Base-by-base conservation (phyloP, 2,797 vertebrate species). In the Malacoctenus gilli region DNA sequence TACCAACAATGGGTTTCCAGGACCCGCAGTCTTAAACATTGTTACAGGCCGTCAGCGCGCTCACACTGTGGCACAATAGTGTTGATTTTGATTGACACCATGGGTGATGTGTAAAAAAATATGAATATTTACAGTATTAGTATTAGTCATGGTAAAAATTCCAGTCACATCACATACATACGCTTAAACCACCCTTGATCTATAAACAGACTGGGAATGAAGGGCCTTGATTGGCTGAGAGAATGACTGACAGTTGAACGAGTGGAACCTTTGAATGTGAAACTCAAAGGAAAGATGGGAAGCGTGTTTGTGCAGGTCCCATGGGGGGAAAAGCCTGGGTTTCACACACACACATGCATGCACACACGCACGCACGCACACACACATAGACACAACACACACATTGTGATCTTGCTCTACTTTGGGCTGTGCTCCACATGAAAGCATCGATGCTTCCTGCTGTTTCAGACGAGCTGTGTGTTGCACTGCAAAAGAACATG, bases 71-170 rank as follows among this genome's bases (percentile, higher is more conserved):
- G 44, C 51, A 80, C 64, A 72, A 68, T 66, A 63, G 75, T 51
- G 15, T 79, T 79, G 72, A 75, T 80, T 86, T 88, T 90, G 89
- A 90, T 85, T 90, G 87, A 87, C 89, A 90, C 73, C 57, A 39
- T 41, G 23, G 68, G 46, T 78, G 74, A 82, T 84, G 79, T 79
- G 72, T 76, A 50, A 71, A 42, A 79, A 85, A 83, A 81, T 72
- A 89, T 83, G 85, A 89, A 89, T 89, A 89, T 87, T 90, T 90
- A 90, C 89, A 89, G 85, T 90, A 90, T 89, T 88, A 89, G 82
- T 83, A 89, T 90, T 88, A 89, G 87, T 89, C 88, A 89, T 87
- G 83, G 85, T 89, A 83, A 83, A 88, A 89, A 89, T 91, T 89
- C 89, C 85, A 86, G 87, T 91, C 88, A 91, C 89, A 89, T 87